These are phyloP conservation scores for Alfaro cultratus DNA, from an alignment of 2,797 vertebrate genomes.

Conservation along the genomic window DNA sequence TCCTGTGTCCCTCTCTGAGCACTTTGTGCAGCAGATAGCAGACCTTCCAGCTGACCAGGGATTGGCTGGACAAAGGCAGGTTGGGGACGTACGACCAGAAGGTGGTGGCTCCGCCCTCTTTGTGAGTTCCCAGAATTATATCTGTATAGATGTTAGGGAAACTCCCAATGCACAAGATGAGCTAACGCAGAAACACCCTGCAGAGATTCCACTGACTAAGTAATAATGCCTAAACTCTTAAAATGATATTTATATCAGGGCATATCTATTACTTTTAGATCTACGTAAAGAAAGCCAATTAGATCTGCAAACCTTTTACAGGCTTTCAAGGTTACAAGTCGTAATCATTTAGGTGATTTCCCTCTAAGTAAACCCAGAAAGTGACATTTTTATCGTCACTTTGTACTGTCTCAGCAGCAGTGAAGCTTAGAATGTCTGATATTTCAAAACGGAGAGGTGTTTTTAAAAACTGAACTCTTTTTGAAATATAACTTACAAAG, in stretches of 20 bases:
- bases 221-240: background rate
- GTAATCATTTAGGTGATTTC: background rate
- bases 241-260: background rate
- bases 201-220: background rate
- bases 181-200: background rate
- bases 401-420: background rate
- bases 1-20: conserved; percentile 89
- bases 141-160: conserved; percentile 84
- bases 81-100: conserved; percentile 95
- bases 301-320: background rate
- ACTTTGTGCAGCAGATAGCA: conserved; percentile 97
- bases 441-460: background rate
- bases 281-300: background rate
- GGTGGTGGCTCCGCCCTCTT: conserved; percentile 91
- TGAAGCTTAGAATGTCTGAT: background rate
- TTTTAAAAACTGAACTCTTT: background rate
- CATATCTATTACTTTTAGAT: background rate
- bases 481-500: background rate
- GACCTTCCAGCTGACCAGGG: conserved; percentile 98
- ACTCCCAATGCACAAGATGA: conserved; percentile 24
- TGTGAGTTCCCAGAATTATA: conserved; percentile 93
- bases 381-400: background rate
- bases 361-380: background rate
- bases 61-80: conserved; percentile 91
- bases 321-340: background rate